A percentile compares a stretch with the other conserved stretches of the same genome.
Evolutionary conservation across 2,888 invertebrate genomes (phyloP).

Genomic region (Megamerina dolium): DNA sequence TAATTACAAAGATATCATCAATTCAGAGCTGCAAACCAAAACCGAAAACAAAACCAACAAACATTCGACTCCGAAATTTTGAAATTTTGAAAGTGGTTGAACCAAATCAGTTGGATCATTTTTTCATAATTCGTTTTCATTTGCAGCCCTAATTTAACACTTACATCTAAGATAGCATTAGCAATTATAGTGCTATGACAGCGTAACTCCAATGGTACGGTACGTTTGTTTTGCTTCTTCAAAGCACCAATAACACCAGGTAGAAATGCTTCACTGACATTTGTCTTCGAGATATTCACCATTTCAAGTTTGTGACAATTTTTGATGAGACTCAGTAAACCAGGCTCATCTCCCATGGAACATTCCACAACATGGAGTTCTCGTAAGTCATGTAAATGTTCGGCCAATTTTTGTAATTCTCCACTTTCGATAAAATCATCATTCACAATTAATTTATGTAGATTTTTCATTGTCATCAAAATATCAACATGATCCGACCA

Average conservation of each 20-base stretch:
- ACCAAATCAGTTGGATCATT: too few species aligned
- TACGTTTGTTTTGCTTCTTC: background rate
- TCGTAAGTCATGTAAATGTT: constrained; percentile 17
- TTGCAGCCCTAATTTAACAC: too few species aligned
- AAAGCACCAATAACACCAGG: background rate
- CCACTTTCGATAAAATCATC: constrained; percentile 21
- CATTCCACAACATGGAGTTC: constrained; percentile 23
- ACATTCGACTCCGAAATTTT: constrained; percentile 2
- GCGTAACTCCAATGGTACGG: constrained; percentile 4
- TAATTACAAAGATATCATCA: too few species aligned
- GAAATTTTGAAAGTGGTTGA: too few species aligned
- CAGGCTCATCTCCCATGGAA: too few species aligned
- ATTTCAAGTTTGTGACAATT: too few species aligned
- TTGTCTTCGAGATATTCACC: constrained; percentile 5
- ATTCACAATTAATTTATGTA: constrained; percentile 19
- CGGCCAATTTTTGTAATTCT: constrained; percentile 17
- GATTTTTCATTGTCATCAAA: constrained; percentile 14
- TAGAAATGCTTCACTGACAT: constrained; percentile 1
- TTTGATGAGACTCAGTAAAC: too few species aligned
- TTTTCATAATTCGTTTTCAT: too few species aligned
- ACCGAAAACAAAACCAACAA: too few species aligned
- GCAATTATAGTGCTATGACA: constrained; percentile 1
- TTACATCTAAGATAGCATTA: constrained; percentile 1
- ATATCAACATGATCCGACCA: constrained; percentile 16
- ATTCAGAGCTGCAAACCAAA: too few species aligned